Evolutionary conservation across 2,888 invertebrate species (phyloP), one percentile per base, ranked within the genome.

Genomic region (Netelia fuscicornis): DNA sequence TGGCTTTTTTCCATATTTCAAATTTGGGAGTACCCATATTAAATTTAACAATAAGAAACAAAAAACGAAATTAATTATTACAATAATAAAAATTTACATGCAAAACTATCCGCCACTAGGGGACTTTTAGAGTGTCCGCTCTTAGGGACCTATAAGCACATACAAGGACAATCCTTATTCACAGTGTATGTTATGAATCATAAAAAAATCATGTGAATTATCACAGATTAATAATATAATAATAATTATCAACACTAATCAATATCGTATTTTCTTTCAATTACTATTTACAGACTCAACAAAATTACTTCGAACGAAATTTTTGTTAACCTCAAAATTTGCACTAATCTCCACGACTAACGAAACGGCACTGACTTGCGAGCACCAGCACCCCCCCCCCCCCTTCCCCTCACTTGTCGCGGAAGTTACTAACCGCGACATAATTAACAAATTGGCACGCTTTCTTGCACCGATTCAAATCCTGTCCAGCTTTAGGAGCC

Each of bases 1-100:
- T 30, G 30, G 30, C 60, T 74, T 84, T 83, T 30, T 82, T 82
- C 20, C 23, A 20, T 8, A 58, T 58, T 58, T 58, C 20, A 2
- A 9, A 58, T 58, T 58, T 30, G 30, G 30, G 3, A 20, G 17
- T 17, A 58, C 20, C 23, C 23, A 58, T 58, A 20, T 17, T 58
- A 10, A 58, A 58, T 11, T 9, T 11, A 48, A 48, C 9, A 48
- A 48, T 11, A 48, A 48, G 3, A 48, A 48, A 48, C 48, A 13
- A 48, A 48, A 13, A 8, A 11, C 13, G 8, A 13, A 11, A 48
- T 48, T 11, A 48, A 48, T 48, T 11, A 48, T 9, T 48, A 48
- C 13, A 48, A 2, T 48, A 9, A 48, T 11, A 48, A 48, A 48
- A 48, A 48, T 48, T 9, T 48, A 13, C 30, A 3, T 30, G 2